Percentiles rank a stretch among this genome's conserved stretches.
Evolutionary conservation across 2,888 invertebrate genomes (phyloP).

Genomic region (Yponomeuta plumbellus): DNA sequence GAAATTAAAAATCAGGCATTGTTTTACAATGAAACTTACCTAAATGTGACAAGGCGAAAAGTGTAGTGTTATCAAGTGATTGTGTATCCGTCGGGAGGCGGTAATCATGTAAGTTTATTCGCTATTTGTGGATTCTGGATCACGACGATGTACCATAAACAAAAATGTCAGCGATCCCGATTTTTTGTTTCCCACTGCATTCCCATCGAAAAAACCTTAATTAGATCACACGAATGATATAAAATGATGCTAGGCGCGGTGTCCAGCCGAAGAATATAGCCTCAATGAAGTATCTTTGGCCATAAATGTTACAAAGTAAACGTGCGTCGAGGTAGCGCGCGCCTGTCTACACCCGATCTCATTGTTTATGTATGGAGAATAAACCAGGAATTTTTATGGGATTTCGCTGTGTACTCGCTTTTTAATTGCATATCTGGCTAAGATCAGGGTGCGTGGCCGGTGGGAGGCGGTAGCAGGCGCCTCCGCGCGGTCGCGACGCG

Average conservation of each 20-base stretch:
- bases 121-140: conserved; percentile 75
- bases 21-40: conserved; percentile 69
- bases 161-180: conserved; percentile 78
- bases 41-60: conserved; percentile 70
- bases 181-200: conserved; percentile 76
- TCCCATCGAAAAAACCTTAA: conserved; percentile 67
- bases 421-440: conserved; percentile 55
- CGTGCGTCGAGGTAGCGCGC: conserved; percentile 56
- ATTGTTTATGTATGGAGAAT: conserved; percentile 76
- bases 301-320: conserved; percentile 70
- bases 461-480: conserved; percentile 28
- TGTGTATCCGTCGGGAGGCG: conserved; percentile 73
- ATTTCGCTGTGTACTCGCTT: conserved; percentile 51
- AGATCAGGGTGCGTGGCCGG: conserved; percentile 35
- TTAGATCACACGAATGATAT: conserved; percentile 73
- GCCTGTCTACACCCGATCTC: conserved; percentile 73
- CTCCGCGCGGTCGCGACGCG: conserved; percentile 37
- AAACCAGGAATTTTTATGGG: conserved; percentile 70
- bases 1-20: conserved; percentile 71
- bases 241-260: conserved; percentile 67
- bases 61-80: conserved; percentile 72
- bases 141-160: conserved; percentile 76
- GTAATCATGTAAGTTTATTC: conserved; percentile 74
- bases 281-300: conserved; percentile 48
- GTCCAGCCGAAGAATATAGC: conserved; percentile 45